A percentile compares a stretch with the other conserved stretches of the same genome.
Evolutionary conservation across 2,113 vertebrate genomes (phyloP).

Genomic region (Accipiter virgatus): DNA sequence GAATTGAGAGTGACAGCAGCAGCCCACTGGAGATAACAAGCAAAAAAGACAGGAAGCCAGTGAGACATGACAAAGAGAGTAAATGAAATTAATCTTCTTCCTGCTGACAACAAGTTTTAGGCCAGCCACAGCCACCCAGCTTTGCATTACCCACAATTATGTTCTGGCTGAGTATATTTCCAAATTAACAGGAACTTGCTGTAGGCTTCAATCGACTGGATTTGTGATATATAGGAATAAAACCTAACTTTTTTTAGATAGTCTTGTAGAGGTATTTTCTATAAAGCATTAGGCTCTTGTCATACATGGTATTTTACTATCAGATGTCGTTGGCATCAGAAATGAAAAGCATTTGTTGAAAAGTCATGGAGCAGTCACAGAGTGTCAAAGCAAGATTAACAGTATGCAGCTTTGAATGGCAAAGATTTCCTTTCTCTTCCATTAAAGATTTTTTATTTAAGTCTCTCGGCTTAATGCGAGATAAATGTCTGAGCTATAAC

Average conservation of each 20-base stretch:
- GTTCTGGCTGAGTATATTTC: slow-evolving; percentile 15
- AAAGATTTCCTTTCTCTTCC: not conserved
- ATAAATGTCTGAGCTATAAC: not conserved
- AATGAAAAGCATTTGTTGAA: not conserved
- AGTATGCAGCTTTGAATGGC: not conserved
- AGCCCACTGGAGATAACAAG: slow-evolving; percentile 67
- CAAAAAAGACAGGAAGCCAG: slow-evolving; percentile 69
- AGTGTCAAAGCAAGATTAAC: not conserved
- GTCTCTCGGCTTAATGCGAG: not conserved
- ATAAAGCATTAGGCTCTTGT: not conserved
- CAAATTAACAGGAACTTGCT: slow-evolving; percentile 19
- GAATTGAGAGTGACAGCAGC: slow-evolving; percentile 70
- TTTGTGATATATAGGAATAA: not conserved
- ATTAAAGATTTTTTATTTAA: not conserved
- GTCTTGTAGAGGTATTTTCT: not conserved
- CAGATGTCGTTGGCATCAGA: not conserved
- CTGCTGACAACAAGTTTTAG: slow-evolving; percentile 69
- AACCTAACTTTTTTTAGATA: not conserved
- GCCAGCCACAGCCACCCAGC: not conserved
- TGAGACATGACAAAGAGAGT: slow-evolving; percentile 70
- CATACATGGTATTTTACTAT: not conserved
- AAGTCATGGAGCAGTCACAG: not conserved
- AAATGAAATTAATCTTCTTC: slow-evolving; percentile 75
- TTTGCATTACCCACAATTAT: slow-evolving; percentile 35
- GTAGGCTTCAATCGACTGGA: not conserved